These are phyloP conservation scores for Petaurus breviceps DNA, from an alignment of 2,113 vertebrate species.

Conservation along the genomic window DNA sequence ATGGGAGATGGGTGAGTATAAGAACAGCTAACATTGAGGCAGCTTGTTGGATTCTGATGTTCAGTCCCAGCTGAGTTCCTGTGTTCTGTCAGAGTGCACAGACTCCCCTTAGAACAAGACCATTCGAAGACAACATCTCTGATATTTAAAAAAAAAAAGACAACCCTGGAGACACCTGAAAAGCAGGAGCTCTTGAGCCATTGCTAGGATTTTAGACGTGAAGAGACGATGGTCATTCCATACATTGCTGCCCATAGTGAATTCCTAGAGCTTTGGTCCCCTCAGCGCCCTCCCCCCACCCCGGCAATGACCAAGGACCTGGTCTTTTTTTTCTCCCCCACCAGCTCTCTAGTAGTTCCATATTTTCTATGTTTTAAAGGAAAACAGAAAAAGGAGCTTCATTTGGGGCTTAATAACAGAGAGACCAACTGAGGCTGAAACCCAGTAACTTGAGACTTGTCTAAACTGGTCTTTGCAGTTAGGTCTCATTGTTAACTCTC, in stretches of 20 bases:
- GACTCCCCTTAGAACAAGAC: fast-evolving
- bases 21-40: neutral
- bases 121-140: neutral
- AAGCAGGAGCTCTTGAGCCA: fast-evolving
- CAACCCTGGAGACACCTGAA: neutral
- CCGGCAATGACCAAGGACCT: neutral
- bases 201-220: neutral
- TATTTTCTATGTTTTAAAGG: fast-evolving
- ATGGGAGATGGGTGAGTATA: neutral
- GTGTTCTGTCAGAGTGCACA: neutral
- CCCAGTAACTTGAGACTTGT: neutral
- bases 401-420: conserved; percentile 17
- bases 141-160: neutral
- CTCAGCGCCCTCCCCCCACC: fast-evolving
- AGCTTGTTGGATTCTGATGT: neutral
- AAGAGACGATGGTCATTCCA: neutral
- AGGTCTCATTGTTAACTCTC: neutral
- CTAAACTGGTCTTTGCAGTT: conserved; percentile 53
- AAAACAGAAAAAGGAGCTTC: neutral
- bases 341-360: neutral
- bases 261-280: neutral
- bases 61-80: neutral
- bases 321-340: no score
- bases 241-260: neutral
- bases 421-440: neutral